Evolutionary conservation across 2,888 invertebrate genomes (phyloP).

Genomic region (Drosophila parthenogenetica): DNA sequence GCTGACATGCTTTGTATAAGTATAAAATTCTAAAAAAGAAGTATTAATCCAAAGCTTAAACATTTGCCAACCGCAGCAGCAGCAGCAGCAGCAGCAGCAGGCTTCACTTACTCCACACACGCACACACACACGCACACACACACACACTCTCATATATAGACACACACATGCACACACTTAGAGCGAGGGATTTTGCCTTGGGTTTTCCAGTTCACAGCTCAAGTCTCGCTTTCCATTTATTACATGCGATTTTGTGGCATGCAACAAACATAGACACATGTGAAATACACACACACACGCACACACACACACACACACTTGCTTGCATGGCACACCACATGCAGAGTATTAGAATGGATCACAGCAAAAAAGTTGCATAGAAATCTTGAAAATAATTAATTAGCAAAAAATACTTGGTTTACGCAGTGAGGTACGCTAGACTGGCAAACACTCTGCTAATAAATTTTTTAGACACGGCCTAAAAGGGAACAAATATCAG

Average conservation of each 20-base stretch:
- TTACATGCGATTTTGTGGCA: conserved; percentile 5
- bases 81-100: conserved; percentile 21
- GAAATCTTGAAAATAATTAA: no score
- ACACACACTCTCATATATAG: conserved; percentile 19
- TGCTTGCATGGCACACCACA: neutral
- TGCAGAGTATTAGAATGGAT: no score
- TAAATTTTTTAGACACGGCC: no score
- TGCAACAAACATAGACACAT: conserved; percentile 4
- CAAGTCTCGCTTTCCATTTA: conserved; percentile 9
- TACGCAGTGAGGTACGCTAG: no score
- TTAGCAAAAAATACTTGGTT: no score
- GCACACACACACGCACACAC: conserved; percentile 19
- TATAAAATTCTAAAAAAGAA: conserved; percentile 78
- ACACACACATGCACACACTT: no score
- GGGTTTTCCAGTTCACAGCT: conserved; percentile 17
- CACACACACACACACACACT: neutral
- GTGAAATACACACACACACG: neutral
- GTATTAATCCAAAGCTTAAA: conserved; percentile 81
- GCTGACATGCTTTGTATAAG: conserved; percentile 58
- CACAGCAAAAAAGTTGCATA: no score
- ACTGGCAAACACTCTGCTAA: no score
- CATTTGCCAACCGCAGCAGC: conserved; percentile 75
- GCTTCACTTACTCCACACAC: conserved; percentile 34
- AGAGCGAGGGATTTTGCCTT: conserved; percentile 12
- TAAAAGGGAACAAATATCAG: no score